These are phyloP conservation scores for Atractosteus spatula DNA, from an alignment of 2,113 vertebrate species.

Conservation along the genomic window DNA sequence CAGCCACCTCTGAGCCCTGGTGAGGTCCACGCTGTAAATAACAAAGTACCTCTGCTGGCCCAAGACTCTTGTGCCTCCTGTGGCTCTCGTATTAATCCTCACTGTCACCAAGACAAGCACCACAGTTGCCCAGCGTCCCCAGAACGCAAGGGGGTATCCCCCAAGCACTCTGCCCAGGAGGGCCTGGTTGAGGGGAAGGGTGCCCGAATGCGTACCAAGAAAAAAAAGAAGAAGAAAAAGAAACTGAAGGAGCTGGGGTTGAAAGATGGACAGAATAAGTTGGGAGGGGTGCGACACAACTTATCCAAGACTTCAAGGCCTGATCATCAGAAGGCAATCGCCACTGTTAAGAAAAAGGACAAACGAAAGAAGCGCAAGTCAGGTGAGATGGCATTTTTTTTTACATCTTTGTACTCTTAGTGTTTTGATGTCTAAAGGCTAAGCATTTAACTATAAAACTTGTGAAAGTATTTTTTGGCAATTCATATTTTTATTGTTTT, in stretches of 20 bases:
- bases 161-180: conserved; percentile 42
- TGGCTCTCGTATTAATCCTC: conserved; percentile 21
- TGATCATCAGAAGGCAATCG: conserved; percentile 66
- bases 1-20: conserved; percentile 53
- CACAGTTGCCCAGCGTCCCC: conserved; percentile 19
- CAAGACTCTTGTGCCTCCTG: conserved; percentile 41
- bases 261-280: conserved; percentile 66
- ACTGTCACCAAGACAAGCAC: conserved; percentile 19
- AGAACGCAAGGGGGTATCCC: not conserved
- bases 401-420: too few relatives aligned
- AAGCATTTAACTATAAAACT: too few relatives aligned
- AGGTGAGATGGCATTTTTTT: conserved; percentile 68
- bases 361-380: conserved; percentile 86
- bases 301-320: conserved; percentile 71
- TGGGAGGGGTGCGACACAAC: conserved; percentile 64
- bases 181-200: conserved; percentile 49
- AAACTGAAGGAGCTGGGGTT: conserved; percentile 68
- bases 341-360: conserved; percentile 77
- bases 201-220: conserved; percentile 70
- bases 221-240: conserved; percentile 89
- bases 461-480: too few relatives aligned
- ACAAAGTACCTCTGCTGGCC: conserved; percentile 38
- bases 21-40: conserved; percentile 57
- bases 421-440: too few relatives aligned
- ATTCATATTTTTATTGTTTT: too few relatives aligned